These are phyloP conservation scores for Adoxophyes honmai DNA, from an alignment of 1,140 invertebrate species.

Conservation along the genomic window DNA sequence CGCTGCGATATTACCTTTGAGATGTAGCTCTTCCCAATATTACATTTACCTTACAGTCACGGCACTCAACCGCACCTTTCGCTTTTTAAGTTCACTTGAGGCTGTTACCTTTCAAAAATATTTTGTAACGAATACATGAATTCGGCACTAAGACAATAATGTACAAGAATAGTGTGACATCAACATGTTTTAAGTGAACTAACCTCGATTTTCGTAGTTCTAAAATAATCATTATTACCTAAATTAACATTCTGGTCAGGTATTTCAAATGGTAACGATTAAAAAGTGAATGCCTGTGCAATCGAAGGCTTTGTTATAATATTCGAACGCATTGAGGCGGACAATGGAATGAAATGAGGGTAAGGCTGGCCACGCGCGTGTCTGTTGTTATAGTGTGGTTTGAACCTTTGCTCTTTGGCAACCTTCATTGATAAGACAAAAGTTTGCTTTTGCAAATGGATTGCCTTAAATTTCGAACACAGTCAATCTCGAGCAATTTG, in stretches of 20 bases:
- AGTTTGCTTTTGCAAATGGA: no score
- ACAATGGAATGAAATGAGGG: conserved; percentile 27
- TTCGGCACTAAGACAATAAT: no score
- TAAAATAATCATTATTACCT: background rate
- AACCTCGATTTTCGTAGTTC: background rate
- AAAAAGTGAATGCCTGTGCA: conserved; percentile 31
- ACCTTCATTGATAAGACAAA: conserved; percentile 26
- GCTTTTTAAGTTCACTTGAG: background rate
- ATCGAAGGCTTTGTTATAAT: conserved; percentile 32
- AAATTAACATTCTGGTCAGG: background rate
- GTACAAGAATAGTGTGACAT: no score
- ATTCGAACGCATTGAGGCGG: conserved; percentile 29
- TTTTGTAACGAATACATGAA: no score
- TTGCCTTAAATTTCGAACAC: no score
- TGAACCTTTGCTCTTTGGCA: conserved; percentile 18
- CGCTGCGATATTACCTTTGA: background rate
- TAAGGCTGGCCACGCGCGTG: conserved; percentile 33
- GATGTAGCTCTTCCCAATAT: no score
- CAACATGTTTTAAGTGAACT: no score
- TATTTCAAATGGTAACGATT: background rate
- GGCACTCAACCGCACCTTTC: conserved; percentile 18
- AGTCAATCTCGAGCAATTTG: no score
- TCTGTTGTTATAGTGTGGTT: conserved; percentile 27
- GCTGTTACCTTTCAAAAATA: background rate
- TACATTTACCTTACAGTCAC: background rate